These are phyloP conservation scores for Porites australiensis DNA, from an alignment of 64 coral and sea anemone species.

Conservation along the genomic window DNA sequence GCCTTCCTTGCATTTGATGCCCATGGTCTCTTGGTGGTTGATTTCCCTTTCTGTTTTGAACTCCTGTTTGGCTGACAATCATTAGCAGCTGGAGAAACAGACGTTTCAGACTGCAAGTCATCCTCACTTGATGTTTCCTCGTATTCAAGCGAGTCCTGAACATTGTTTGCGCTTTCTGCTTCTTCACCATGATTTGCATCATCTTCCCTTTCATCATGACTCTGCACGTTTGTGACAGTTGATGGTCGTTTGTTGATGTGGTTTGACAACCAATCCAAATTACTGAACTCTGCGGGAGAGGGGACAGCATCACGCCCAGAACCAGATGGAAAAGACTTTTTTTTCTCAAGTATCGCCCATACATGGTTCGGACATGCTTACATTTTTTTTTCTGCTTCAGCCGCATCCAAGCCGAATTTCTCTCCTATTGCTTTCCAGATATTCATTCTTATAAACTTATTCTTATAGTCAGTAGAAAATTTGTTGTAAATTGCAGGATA, in stretches of 20 bases:
- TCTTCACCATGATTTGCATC: neutral
- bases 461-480: conserved; percentile 4
- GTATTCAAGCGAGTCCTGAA: neutral
- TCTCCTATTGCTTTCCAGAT: conserved; percentile 22
- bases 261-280: conserved; percentile 23
- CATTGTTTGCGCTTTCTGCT: neutral
- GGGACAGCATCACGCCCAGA: neutral
- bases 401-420: neutral
- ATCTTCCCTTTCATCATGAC: too few species aligned
- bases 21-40: conserved; percentile 46
- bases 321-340: neutral
- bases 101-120: neutral
- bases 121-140: neutral
- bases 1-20: conserved; percentile 43
- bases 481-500: conserved; percentile 33
- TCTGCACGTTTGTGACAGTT: conserved; percentile 16
- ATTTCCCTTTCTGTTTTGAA: conserved; percentile 51
- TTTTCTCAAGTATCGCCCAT: conserved; percentile 33
- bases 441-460: conserved; percentile 29
- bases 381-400: conserved; percentile 33
- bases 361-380: conserved; percentile 43
- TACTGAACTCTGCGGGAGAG: neutral
- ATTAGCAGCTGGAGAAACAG: conserved; percentile 11
- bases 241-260: neutral
- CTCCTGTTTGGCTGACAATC: conserved; percentile 31